Base-by-base conservation (phyloP, 2,888 invertebrate species). In the Agriopis aurantiaria region DNA sequence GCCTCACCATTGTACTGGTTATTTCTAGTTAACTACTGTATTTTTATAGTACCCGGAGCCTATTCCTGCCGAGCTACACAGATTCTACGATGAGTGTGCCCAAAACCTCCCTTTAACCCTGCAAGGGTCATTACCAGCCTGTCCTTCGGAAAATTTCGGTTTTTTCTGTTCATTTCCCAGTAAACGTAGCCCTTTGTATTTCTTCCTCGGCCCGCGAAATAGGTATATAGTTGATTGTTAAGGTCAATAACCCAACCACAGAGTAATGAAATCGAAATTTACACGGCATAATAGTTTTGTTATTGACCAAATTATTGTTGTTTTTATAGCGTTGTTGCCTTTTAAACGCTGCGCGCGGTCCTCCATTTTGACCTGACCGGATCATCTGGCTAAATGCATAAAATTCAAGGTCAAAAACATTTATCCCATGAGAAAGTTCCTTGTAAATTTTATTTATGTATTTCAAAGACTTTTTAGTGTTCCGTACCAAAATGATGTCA, bases 41-140 rank as follows among this genome's bases (percentile, higher is more conserved):
- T 49, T 8, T 14, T 6, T 49, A 49, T 49, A 51, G 9, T 12
- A 53, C 12, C 33, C 33, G 33, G 4, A 12, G 23, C 12, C 33
- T 53, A 1, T 33, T 33, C 12, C 48, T 48, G 3, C 5, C 33
- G 51, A 33, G 6, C 17, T 51, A 33, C 33, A 12, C 6, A 17
- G 11, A 10, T 6, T 68, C 72, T 71, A 61, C 56, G 60, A 69
- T 72, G 14, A 14, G 56, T 57, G 56, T 17, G 14, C 17, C 43
- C 17, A 17, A 43, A 57, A 75, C 70, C 58, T 23, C 59, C 60
- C 46, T 41, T 66, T 65, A 67, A 63, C 72, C 57, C 63, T 51
- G 69, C 67, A 68, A 68, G 68, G 69, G 74, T 74, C 70, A 75
- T 75, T 75, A 74, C 72, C 72, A 56, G 68, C 53, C 67, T 68